A percentile compares a stretch with the other conserved stretches of the same genome.
Conservation (phyloP, 2,797 vertebrate species). For the Gephyroberyx darwinii region DNA sequence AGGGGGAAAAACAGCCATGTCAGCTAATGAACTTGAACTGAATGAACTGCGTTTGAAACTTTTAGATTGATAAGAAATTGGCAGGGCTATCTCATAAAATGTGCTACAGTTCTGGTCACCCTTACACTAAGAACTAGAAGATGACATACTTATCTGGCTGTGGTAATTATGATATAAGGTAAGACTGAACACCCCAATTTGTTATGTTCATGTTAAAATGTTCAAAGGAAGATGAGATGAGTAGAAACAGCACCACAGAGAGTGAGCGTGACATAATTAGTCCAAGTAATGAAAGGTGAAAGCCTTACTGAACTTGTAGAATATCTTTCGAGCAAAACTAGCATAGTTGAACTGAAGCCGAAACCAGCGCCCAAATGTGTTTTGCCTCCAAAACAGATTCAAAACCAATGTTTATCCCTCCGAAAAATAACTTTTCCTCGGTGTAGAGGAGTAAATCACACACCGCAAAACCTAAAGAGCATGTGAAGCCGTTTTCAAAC, state of each 20-base stretch:
- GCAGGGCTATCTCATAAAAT: not conserved
- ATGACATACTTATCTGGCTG: not conserved
- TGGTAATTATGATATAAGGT: not conserved
- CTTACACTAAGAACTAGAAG: not conserved
- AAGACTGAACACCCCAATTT: not conserved
- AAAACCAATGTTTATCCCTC: slow-evolving; percentile 55
- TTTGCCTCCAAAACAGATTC: slow-evolving; percentile 60
- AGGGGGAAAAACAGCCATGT: not conserved
- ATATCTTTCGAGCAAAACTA: slow-evolving; percentile 30
- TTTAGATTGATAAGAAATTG: not conserved
- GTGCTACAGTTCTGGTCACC: not conserved
- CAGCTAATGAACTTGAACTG: too few relatives aligned
- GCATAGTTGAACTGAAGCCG: slow-evolving; percentile 51
- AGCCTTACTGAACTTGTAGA: slow-evolving; percentile 24
- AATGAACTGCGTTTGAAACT: not conserved
- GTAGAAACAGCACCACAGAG: slow-evolving; percentile 5
- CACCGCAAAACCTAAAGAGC: slow-evolving; percentile 50
- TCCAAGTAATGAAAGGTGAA: slow-evolving; percentile 16
- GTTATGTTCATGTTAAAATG: not conserved
- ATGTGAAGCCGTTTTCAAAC: slow-evolving; percentile 51
- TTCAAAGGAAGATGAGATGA: not conserved
- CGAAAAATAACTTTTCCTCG: slow-evolving; percentile 38
- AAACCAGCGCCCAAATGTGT: slow-evolving; percentile 40
- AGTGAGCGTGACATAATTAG: slow-evolving; percentile 16
- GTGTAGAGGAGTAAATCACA: slow-evolving; percentile 29